A percentile compares a stretch with the other conserved stretches of the same genome.
Conservation (phyloP, 2,888 invertebrate genomes). For the Polia nebulosa region DNA sequence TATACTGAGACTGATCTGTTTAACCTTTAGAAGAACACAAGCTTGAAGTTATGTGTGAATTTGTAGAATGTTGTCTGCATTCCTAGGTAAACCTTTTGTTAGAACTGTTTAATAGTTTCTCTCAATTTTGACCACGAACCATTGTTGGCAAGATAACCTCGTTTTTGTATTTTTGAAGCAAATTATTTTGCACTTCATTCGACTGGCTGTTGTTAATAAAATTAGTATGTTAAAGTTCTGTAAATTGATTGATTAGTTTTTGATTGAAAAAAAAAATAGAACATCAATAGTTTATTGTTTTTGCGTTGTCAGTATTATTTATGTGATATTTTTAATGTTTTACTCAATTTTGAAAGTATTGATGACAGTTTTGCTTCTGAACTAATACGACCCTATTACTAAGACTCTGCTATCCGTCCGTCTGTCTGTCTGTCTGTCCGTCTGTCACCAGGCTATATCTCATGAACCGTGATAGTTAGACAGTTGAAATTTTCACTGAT, state of each 20-base stretch:
- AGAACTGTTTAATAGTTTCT: not conserved
- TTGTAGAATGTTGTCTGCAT: not conserved
- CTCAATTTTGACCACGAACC: not conserved
- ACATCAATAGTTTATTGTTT: not conserved
- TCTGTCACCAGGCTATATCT: too few species aligned
- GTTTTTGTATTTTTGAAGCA: slow-evolving; percentile 35
- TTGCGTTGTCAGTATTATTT: not conserved
- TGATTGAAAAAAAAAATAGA: slow-evolving; percentile 1
- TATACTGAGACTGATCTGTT: too few species aligned
- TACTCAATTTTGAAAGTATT: too few species aligned
- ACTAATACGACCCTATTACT: too few species aligned
- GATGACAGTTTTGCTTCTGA: too few species aligned
- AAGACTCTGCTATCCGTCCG: too few species aligned
- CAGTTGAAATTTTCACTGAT: too few species aligned
- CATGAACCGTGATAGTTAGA: too few species aligned
- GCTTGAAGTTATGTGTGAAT: too few species aligned
- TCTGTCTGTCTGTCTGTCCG: too few species aligned
- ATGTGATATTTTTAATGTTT: not conserved
- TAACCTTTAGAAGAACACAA: too few species aligned
- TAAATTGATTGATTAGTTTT: slow-evolving; percentile 5
- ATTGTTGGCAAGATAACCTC: slow-evolving; percentile 18
- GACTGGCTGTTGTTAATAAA: slow-evolving; percentile 5
- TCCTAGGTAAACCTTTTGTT: not conserved
- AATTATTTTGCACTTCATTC: slow-evolving; percentile 38
- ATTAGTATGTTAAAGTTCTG: too few species aligned